Percentiles rank a stretch among this genome's conserved stretches.
Evolutionary conservation across 2,888 invertebrate genomes (phyloP).

Genomic region (Pammene fasciana): DNA sequence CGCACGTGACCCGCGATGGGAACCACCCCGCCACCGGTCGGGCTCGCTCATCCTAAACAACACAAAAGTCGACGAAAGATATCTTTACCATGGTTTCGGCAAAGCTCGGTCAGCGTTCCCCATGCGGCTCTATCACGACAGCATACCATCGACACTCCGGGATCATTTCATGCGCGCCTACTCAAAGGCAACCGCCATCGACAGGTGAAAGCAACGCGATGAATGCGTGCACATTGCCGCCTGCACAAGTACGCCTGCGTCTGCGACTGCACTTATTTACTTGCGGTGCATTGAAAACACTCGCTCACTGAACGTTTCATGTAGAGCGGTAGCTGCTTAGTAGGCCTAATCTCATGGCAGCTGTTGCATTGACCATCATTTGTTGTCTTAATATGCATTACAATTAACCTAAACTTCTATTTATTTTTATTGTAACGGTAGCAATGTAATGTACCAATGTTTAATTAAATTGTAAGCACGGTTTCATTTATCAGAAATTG

Average conservation of each 20-base stretch:
- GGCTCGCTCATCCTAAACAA: conserved; percentile 69
- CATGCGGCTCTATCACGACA: conserved; percentile 91
- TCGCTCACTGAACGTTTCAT: conserved; percentile 7
- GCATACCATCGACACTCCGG: conserved; percentile 95
- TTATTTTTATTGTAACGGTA: conserved; percentile 3
- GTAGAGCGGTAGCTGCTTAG: neutral
- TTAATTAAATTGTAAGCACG: neutral
- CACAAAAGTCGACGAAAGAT: conserved; percentile 92
- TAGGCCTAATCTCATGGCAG: conserved; percentile 2
- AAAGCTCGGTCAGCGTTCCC: conserved; percentile 88
- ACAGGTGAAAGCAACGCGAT: conserved; percentile 67
- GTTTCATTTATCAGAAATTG: neutral
- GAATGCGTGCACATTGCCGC: conserved; percentile 43
- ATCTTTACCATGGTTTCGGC: conserved; percentile 94
- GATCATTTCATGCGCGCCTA: conserved; percentile 91
- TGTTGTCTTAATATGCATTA: conserved; percentile 6
- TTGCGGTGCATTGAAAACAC: conserved; percentile 12
- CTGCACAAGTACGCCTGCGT: conserved; percentile 44
- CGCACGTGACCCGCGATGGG: conserved; percentile 64
- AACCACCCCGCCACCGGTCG: conserved; percentile 59
- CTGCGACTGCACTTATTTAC: conserved; percentile 40
- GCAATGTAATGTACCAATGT: neutral
- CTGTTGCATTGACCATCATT: neutral
- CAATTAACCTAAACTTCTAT: neutral
- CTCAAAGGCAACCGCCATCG: conserved; percentile 86